These are phyloP conservation scores for Morus bassanus DNA, from an alignment of 2,797 vertebrate species.

Conservation along the genomic window DNA sequence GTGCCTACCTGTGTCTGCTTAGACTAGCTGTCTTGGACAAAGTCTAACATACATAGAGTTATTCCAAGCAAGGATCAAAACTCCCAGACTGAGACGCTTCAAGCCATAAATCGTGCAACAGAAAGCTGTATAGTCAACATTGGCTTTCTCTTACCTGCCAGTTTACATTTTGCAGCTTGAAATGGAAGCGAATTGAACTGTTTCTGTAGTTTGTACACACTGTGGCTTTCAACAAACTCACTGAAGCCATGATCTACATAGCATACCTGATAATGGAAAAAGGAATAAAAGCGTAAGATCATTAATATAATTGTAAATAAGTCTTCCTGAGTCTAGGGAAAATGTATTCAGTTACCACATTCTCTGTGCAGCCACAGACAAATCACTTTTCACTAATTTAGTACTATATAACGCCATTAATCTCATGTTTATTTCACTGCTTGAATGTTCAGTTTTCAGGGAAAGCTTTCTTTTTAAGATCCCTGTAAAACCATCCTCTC, in stretches of 20 bases:
- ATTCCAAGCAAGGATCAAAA: background rate
- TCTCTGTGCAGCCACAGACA: background rate
- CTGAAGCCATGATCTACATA: conserved; percentile 91
- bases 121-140: background rate
- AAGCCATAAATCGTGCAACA: background rate
- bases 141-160: conserved; percentile 88
- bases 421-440: background rate
- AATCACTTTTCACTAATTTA: background rate
- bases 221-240: conserved; percentile 76
- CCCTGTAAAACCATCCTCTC: background rate
- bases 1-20: background rate
- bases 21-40: background rate
- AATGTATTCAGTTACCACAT: background rate
- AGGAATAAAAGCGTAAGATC: background rate
- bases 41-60: background rate
- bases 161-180: conserved; percentile 87
- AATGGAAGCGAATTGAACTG: conserved; percentile 85
- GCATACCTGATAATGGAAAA: conserved; percentile 79
- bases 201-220: conserved; percentile 79
- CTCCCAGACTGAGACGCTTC: background rate
- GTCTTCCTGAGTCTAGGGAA: background rate
- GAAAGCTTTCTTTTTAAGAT: background rate
- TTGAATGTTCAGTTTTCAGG: background rate
- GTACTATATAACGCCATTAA: background rate
- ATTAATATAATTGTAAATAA: background rate